These are phyloP conservation scores for Nysson spinosus DNA, from an alignment of 2,888 invertebrate genomes.

Conservation along the genomic window DNA sequence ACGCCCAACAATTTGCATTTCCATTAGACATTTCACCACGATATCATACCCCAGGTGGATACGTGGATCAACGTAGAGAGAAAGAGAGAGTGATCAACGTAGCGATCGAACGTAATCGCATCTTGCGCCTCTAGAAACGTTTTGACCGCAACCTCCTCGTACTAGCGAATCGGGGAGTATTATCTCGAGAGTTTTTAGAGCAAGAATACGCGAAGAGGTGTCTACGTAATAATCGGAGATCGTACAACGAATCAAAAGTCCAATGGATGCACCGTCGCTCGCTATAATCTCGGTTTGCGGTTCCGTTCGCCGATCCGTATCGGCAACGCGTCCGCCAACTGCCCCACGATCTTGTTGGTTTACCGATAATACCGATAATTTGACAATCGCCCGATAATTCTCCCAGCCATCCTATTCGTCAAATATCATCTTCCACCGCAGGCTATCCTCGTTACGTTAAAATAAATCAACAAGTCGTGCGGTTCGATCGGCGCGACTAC, in stretches of 20 bases:
- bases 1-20: slow-evolving; percentile 58
- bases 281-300: slow-evolving; percentile 61
- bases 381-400: slow-evolving; percentile 70
- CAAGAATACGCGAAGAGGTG: no score
- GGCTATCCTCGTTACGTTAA: slow-evolving; percentile 5
- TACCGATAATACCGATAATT: slow-evolving; percentile 77
- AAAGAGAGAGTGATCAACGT: no score
- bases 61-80: slow-evolving; percentile 1
- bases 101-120: slow-evolving; percentile 49
- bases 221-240: no score
- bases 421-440: no score
- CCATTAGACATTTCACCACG: slow-evolving; percentile 43
- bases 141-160: slow-evolving; percentile 52
- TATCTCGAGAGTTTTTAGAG: slow-evolving; percentile 37
- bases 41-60: slow-evolving; percentile 27
- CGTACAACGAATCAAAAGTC: no score
- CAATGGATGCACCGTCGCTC: slow-evolving; percentile 30
- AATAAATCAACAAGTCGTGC: no score
- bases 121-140: slow-evolving; percentile 55
- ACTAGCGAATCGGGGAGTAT: slow-evolving; percentile 35
- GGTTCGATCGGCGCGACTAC: no score
- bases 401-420: no score
- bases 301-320: slow-evolving; percentile 50
- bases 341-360: slow-evolving; percentile 72
- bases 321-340: slow-evolving; percentile 37